Evolutionary conservation across 2,113 vertebrate species (phyloP).

Genomic region (Oplegnathus fasciatus): DNA sequence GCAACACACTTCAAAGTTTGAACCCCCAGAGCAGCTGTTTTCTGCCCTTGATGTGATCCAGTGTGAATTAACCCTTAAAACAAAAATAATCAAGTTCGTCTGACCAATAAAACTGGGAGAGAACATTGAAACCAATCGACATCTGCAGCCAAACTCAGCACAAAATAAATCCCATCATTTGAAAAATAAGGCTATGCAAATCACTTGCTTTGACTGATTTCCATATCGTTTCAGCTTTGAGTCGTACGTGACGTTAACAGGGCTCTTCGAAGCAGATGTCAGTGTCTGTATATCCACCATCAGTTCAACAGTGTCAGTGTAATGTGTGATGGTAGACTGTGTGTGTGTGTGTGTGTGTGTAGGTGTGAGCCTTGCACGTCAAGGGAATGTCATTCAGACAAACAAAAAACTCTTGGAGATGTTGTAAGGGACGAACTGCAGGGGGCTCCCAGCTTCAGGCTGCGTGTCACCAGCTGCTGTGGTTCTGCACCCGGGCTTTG

Average conservation of each 20-base stretch:
- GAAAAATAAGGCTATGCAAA: conserved; percentile 52
- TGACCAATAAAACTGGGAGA: conserved; percentile 81
- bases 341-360: conserved; percentile 5
- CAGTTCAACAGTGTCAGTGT: conserved; percentile 23
- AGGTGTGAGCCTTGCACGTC: not conserved
- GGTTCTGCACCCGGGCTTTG: conserved; percentile 84
- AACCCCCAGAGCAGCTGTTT: not conserved
- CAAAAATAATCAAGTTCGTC: conserved; percentile 73
- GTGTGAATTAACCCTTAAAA: conserved; percentile 44
- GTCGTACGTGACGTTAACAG: not conserved
- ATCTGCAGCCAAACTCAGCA: conserved; percentile 66
- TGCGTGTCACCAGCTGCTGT: conserved; percentile 69
- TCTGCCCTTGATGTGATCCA: conserved; percentile 12
- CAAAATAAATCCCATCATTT: conserved; percentile 60
- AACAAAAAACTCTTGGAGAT: conserved; percentile 20
- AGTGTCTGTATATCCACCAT: conserved; percentile 19
- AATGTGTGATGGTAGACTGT: not conserved
- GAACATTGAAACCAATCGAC: conserved; percentile 62
- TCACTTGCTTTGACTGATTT: conserved; percentile 33
- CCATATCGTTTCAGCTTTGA: conserved; percentile 19
- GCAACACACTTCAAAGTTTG: not conserved
- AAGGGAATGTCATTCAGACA: conserved; percentile 21
- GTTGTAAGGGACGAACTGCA: conserved; percentile 18
- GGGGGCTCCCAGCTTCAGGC: conserved; percentile 39
- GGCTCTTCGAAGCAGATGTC: conserved; percentile 20